phyloP scores from a whole-genome alignment of 2,113 vertebrate genomes.

The Gymnocephalus cernua region DNA sequence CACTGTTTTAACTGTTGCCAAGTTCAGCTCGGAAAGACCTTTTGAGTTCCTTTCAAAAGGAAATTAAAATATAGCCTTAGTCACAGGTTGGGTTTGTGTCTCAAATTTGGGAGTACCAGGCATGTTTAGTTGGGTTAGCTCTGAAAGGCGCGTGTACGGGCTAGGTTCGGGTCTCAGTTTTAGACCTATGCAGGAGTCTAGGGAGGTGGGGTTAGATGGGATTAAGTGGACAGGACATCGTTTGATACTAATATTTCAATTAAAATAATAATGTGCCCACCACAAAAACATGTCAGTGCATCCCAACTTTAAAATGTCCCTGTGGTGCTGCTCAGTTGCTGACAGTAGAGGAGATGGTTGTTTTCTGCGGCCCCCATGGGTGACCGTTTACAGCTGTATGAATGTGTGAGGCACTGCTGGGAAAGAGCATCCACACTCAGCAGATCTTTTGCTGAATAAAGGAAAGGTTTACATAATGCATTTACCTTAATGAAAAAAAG shows the following conservation, averaged over 20 bases:
- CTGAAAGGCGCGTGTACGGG: background rate
- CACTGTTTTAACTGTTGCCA: background rate
- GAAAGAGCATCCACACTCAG: constrained; percentile 34
- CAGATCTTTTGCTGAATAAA: constrained; percentile 37
- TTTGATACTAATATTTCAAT: background rate
- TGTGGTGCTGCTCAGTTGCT: background rate
- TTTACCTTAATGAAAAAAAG: constrained; percentile 58
- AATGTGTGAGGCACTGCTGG: background rate
- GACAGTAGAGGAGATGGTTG: background rate
- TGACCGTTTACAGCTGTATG: background rate
- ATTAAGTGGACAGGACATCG: background rate
- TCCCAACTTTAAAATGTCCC: background rate
- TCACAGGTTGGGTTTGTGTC: background rate
- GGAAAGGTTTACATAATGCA: constrained; percentile 54
- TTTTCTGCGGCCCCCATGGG: background rate
- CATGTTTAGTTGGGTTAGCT: too few relatives aligned
- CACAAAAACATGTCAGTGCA: background rate
- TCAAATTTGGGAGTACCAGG: too few relatives aligned
- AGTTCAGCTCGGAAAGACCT: background rate
- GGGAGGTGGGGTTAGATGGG: background rate
- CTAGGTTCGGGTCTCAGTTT: background rate
- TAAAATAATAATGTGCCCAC: background rate
- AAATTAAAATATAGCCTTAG: background rate
- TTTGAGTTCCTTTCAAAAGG: background rate
- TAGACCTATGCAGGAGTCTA: background rate